These are phyloP conservation scores for Coecobrya sp. DNA, from an alignment of 2,888 invertebrate genomes.

Conservation along the genomic window DNA sequence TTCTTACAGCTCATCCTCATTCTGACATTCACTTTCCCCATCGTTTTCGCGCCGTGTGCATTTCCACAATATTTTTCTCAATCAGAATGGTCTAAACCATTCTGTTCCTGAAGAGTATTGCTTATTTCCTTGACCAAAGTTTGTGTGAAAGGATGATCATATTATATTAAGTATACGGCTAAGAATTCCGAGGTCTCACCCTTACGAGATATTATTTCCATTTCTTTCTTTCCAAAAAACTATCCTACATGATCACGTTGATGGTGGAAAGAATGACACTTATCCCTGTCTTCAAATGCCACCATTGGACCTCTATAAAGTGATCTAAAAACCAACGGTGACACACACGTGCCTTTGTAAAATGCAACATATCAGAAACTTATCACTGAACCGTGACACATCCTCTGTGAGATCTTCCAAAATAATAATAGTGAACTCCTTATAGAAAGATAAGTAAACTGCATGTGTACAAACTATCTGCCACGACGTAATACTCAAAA, in stretches of 20 bases:
- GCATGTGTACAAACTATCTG: neutral
- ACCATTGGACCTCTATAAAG: conserved; percentile 35
- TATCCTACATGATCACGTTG: conserved; percentile 49
- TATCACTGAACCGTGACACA: conserved; percentile 63
- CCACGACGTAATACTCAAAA: too few species aligned
- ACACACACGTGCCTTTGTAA: neutral
- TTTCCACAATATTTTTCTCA: conserved; percentile 30
- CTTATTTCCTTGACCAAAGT: conserved; percentile 57
- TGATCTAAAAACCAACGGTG: conserved; percentile 36
- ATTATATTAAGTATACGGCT: neutral
- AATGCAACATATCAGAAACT: conserved; percentile 56
- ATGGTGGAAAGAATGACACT: conserved; percentile 74
- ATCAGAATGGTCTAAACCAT: conserved; percentile 4
- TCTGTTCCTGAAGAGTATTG: neutral
- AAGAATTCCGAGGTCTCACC: conserved; percentile 18
- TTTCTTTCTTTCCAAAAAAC: neutral
- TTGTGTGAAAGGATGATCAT: conserved; percentile 26
- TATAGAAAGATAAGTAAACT: neutral
- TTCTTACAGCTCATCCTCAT: neutral
- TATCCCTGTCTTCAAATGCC: conserved; percentile 61
- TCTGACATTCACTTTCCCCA: conserved; percentile 4
- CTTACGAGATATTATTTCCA: conserved; percentile 17
- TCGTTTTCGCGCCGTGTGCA: conserved; percentile 9
- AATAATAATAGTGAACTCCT: conserved; percentile 10
- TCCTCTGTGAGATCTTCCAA: neutral